A percentile compares a stretch with the other conserved stretches of the same genome.
phyloP scores from a whole-genome alignment of 1,140 invertebrate species.

The Aculops lycopersici region DNA sequence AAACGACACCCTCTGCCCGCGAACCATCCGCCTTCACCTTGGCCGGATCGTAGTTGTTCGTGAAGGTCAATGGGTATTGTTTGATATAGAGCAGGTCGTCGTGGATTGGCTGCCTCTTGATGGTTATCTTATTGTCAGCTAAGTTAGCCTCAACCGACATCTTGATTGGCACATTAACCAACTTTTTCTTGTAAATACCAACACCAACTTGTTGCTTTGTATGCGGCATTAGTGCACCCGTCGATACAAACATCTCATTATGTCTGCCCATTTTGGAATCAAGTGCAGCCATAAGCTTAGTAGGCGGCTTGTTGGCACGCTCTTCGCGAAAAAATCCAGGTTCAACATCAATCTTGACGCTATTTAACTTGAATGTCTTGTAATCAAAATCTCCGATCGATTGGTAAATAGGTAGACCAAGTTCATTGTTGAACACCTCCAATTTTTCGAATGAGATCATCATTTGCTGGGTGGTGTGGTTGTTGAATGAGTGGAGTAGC shows the following conservation, averaged over 20 bases:
- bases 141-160: conserved; percentile 3
- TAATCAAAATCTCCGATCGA: conserved; percentile 3
- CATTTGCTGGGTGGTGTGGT: conserved; percentile 5
- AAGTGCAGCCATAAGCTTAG: conserved; percentile 2
- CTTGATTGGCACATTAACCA: conserved; percentile 6
- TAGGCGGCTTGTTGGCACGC: conserved; percentile 5
- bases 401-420: conserved; percentile 7
- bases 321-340: conserved; percentile 9
- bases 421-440: conserved; percentile 8
- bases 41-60: conserved; percentile 2
- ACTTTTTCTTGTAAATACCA: conserved; percentile 3
- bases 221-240: conserved; percentile 3
- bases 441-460: conserved; percentile 4
- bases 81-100: conserved; percentile 6
- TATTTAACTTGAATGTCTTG: conserved; percentile 7
- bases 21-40: too few relatives aligned
- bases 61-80: conserved; percentile 6
- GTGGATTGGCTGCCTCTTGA: conserved; percentile 3
- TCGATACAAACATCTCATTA: conserved; percentile 3
- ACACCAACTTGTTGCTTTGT: conserved; percentile 5
- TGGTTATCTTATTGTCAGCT: conserved; percentile 4
- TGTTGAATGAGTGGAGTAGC: background rate
- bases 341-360: conserved; percentile 6
- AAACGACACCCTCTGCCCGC: background rate
- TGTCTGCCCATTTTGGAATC: conserved; percentile 8